phyloP scores from a whole-genome alignment of 1,140 invertebrate genomes.

The Drosophila ficusphila region DNA sequence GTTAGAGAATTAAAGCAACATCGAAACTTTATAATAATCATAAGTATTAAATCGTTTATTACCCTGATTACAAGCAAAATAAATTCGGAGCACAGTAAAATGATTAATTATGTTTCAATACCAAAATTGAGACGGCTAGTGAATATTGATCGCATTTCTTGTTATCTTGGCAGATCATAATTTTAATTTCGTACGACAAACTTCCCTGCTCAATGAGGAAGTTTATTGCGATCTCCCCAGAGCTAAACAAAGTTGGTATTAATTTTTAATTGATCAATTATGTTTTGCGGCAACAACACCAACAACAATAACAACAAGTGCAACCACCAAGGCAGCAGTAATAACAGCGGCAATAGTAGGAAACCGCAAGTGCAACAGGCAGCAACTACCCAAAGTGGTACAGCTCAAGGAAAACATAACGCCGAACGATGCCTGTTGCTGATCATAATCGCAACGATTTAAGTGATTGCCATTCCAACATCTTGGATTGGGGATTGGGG shows the following conservation, averaged over 20 bases:
- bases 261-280: constrained; percentile 83
- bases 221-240: constrained; percentile 50
- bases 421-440: constrained; percentile 54
- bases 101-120: constrained; percentile 1
- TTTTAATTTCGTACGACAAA: constrained; percentile 18
- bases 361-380: constrained; percentile 28
- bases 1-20: too few species aligned
- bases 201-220: constrained; percentile 49
- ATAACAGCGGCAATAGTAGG: constrained; percentile 23
- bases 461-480: constrained; percentile 67
- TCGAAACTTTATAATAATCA: too few species aligned
- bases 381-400: constrained; percentile 27
- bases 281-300: constrained; percentile 29
- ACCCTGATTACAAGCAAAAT: background rate
- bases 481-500: constrained; percentile 19
- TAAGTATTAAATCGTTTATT: background rate
- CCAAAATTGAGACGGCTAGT: background rate
- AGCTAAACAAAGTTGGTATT: constrained; percentile 75
- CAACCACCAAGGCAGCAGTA: constrained; percentile 10
- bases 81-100: background rate
- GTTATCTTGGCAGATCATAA: constrained; percentile 24
- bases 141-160: constrained; percentile 8
- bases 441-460: constrained; percentile 80
- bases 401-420: constrained; percentile 69
- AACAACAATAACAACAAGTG: constrained; percentile 32